These are phyloP conservation scores for Spea hammondii DNA, from an alignment of 2,797 vertebrate species.

Conservation along the genomic window DNA sequence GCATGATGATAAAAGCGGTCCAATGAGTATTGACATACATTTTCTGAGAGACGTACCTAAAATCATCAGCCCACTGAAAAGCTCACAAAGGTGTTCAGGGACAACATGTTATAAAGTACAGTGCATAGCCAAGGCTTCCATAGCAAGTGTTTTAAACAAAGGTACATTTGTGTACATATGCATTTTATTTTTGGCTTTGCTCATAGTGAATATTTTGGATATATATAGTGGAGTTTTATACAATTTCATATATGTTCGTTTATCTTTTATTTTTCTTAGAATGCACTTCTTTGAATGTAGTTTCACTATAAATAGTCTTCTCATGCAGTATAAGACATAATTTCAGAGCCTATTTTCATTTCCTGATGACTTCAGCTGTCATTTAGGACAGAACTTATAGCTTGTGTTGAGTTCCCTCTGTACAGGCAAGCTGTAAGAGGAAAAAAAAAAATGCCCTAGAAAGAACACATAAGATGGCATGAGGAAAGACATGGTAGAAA, in stretches of 20 bases:
- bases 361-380: too few relatives aligned
- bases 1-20: slow-evolving; percentile 82
- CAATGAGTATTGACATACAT: slow-evolving; percentile 84
- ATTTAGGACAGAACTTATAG: too few relatives aligned
- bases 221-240: not conserved
- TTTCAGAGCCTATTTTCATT: too few relatives aligned
- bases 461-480: too few relatives aligned
- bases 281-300: too few relatives aligned
- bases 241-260: not conserved
- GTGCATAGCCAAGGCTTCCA: slow-evolving; percentile 69
- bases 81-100: slow-evolving; percentile 77
- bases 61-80: slow-evolving; percentile 89
- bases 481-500: too few relatives aligned
- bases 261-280: not conserved
- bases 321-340: too few relatives aligned
- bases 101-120: slow-evolving; percentile 68
- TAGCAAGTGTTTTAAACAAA: slow-evolving; percentile 79
- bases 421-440: too few relatives aligned
- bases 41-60: slow-evolving; percentile 84
- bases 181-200: not conserved
- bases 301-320: too few relatives aligned
- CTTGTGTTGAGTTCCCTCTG: too few relatives aligned
- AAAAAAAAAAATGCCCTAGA: too few relatives aligned
- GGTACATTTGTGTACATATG: slow-evolving; percentile 66
- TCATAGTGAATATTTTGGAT: not conserved